Conservation (phyloP, 2,888 invertebrate species). For the Margaritifera margaritifera region DNA sequence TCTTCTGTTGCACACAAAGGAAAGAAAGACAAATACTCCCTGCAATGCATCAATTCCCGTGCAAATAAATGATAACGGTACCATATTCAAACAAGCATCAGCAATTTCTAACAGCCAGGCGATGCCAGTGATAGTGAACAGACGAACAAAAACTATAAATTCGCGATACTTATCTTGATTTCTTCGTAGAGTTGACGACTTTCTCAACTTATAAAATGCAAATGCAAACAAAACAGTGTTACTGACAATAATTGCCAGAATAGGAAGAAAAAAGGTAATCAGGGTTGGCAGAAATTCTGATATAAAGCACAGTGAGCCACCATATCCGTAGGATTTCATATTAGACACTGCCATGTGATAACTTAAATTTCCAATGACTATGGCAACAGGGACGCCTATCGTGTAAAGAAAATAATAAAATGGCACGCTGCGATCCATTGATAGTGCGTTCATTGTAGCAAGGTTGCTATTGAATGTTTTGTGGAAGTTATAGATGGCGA, state of each 20-base stretch:
- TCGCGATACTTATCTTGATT: background rate
- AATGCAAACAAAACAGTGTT: slow-evolving; percentile 1
- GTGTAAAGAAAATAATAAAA: too few species aligned
- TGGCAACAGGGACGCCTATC: too few species aligned
- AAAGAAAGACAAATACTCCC: slow-evolving; percentile 3
- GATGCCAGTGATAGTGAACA: slow-evolving; percentile 2
- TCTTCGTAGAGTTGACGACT: background rate
- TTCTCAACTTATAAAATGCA: background rate
- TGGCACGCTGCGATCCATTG: too few species aligned
- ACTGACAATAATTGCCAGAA: background rate
- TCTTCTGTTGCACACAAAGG: slow-evolving; percentile 3
- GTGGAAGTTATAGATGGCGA: too few species aligned
- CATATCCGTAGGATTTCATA: too few species aligned
- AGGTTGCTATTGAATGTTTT: too few species aligned
- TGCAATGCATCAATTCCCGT: background rate
- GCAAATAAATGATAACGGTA: background rate
- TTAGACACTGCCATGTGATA: too few species aligned
- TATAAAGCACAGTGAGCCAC: too few species aligned
- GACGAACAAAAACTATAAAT: background rate
- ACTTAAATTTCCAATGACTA: too few species aligned
- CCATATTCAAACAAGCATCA: background rate
- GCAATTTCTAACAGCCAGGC: background rate
- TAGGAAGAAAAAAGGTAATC: background rate
- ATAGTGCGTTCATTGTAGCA: too few species aligned
- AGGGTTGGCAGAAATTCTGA: too few species aligned